phyloP scores from a whole-genome alignment of 2,113 vertebrate genomes.

The Pachyramphus minor region DNA sequence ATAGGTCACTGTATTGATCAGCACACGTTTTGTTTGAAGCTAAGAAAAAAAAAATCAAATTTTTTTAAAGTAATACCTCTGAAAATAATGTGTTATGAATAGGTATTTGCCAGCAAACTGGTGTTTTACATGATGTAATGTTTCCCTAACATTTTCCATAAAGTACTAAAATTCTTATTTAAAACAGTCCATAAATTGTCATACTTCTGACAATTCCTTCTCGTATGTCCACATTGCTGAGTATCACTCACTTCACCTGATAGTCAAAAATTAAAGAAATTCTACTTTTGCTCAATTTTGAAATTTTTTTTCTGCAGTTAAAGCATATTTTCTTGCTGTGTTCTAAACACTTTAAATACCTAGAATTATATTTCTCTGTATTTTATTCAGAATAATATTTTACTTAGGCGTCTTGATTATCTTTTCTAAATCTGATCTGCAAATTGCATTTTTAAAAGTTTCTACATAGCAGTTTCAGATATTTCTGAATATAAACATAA shows the following conservation, averaged over 20 bases:
- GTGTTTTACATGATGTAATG: background rate
- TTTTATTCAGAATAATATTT: background rate
- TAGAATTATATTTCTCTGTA: background rate
- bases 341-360: background rate
- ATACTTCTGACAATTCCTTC: background rate
- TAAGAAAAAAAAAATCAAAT: background rate
- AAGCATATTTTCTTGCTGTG: background rate
- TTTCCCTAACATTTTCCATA: background rate
- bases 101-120: background rate
- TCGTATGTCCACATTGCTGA: background rate
- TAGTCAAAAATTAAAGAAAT: background rate
- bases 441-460: background rate
- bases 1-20: background rate
- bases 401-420: background rate
- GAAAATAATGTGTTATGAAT: background rate
- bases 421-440: background rate
- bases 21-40: background rate
- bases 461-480: background rate
- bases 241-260: background rate
- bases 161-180: background rate
- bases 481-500: background rate
- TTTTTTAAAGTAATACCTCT: background rate
- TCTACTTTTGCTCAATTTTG: background rate
- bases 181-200: background rate
- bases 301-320: background rate